Evolutionary conservation across 2,113 vertebrate species (phyloP).

Genomic region (Daubentonia madagascariensis): DNA sequence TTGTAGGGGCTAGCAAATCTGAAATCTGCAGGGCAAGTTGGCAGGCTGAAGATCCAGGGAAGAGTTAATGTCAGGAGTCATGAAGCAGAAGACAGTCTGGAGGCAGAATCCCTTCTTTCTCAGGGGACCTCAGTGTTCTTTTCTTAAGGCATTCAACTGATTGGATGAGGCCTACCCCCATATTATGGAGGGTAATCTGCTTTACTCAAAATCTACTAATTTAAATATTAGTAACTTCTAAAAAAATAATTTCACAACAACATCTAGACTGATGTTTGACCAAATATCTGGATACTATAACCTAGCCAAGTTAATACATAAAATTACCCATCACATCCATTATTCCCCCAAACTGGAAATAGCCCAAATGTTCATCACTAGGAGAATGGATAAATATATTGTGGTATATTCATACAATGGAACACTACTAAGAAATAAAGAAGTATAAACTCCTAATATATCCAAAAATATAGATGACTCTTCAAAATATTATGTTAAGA

Average conservation of each 20-base stretch:
- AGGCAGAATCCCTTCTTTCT: not conserved
- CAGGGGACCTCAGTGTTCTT: not conserved
- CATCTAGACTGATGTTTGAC: not conserved
- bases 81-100: not conserved
- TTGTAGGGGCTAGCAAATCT: not conserved
- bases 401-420: not conserved
- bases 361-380: not conserved
- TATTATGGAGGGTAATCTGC: not conserved
- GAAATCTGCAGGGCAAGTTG: not conserved
- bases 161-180: not conserved
- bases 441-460: not conserved
- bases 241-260: not conserved
- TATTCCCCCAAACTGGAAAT: not conserved
- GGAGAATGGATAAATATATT: not conserved
- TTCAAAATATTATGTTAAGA: not conserved
- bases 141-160: not conserved
- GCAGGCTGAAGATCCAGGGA: not conserved
- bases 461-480: not conserved
- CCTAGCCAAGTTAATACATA: not conserved
- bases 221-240: not conserved
- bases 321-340: not conserved
- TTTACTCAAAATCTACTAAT: not conserved
- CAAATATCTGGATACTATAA: not conserved
- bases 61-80: not conserved
- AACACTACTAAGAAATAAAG: not conserved